Conservation (phyloP, 2,113 vertebrate genomes). For the Eidolon helvum region DNA sequence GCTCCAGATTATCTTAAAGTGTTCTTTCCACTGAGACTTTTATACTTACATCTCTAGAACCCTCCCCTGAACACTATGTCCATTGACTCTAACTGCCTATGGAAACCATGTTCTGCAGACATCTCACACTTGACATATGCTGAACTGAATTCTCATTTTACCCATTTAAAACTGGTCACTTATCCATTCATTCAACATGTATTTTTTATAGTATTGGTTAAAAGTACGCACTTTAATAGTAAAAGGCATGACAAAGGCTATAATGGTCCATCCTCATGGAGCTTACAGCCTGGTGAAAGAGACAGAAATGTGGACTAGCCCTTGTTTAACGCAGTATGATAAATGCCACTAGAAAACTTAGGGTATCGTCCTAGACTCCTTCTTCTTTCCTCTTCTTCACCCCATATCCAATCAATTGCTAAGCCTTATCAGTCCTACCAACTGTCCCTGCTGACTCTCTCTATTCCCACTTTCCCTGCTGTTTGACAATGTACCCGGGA, state of each 20-base stretch:
- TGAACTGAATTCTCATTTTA: neutral
- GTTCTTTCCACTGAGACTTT: neutral
- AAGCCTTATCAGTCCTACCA: neutral
- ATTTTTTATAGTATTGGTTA: neutral
- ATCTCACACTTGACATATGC: neutral
- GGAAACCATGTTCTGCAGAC: neutral
- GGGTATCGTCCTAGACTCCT: neutral
- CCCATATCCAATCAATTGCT: neutral
- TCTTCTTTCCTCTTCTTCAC: neutral
- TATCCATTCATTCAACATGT: neutral
- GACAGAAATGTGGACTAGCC: neutral
- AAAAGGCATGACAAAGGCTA: neutral
- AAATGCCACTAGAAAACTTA: neutral
- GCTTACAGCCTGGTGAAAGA: neutral
- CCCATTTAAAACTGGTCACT: neutral
- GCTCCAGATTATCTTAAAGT: neutral
- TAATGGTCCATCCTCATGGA: neutral
- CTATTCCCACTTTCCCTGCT: neutral
- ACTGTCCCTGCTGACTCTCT: neutral
- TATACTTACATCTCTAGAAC: neutral
- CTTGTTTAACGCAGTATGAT: neutral
- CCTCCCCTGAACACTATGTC: neutral
- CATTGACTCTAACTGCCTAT: neutral
- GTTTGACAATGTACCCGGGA: neutral
- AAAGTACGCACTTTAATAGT: neutral